Percentiles rank a stretch among this genome's conserved stretches.
Evolutionary conservation across 2,113 vertebrate species (phyloP).

Genomic region (Podiceps cristatus): DNA sequence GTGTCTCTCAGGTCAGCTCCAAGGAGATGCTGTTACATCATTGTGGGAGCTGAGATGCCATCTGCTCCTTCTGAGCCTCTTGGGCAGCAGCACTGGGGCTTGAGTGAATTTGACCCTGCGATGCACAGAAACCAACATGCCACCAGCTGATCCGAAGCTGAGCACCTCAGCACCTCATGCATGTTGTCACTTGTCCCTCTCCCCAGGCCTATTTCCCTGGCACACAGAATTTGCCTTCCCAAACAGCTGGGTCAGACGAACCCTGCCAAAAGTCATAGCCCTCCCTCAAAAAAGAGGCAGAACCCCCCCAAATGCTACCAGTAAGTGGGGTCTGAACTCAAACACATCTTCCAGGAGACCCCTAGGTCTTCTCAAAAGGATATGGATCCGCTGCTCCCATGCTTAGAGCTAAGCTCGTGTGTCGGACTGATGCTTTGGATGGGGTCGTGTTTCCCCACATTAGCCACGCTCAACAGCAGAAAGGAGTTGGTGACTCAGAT

Average conservation of each 20-base stretch:
- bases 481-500: not conserved
- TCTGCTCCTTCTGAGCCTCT: not conserved
- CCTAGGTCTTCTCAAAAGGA: not conserved
- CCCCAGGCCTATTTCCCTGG: not conserved
- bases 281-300: not conserved
- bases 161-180: not conserved
- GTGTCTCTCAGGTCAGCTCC: not conserved
- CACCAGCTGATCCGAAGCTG: not conserved
- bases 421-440: not conserved
- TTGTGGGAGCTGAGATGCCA: not conserved
- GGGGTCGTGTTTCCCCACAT: not conserved
- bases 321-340: not conserved
- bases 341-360: not conserved
- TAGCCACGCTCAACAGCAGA: not conserved
- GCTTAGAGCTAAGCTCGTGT: not conserved
- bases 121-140: not conserved
- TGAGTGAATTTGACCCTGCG: rapidly evolving
- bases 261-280: not conserved
- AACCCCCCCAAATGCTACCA: not conserved
- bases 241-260: not conserved
- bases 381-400: not conserved
- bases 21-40: not conserved
- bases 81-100: too few relatives aligned
- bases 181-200: not conserved
- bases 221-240: not conserved